Evolutionary conservation across 2,113 vertebrate species (phyloP).

Genomic region (Dasyurus viverrinus): DNA sequence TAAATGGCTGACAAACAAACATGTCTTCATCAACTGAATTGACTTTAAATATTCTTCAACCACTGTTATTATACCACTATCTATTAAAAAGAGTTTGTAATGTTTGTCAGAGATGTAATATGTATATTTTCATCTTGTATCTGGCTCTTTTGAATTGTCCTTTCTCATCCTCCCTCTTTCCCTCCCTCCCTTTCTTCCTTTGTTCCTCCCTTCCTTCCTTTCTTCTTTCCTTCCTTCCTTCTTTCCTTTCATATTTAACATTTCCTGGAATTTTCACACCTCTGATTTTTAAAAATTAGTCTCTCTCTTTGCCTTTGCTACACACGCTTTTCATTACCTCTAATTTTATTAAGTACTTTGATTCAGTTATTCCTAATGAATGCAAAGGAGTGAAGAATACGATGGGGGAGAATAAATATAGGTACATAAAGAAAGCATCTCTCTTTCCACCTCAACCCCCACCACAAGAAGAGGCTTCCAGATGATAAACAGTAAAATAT

Average conservation of each 20-base stretch:
- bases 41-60: constrained; percentile 29
- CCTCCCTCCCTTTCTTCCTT: too few relatives aligned
- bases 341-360: neutral
- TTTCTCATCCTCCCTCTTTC: too few relatives aligned
- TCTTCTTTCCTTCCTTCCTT: too few relatives aligned
- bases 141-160: neutral
- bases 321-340: neutral
- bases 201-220: too few relatives aligned
- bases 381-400: neutral
- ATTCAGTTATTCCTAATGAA: constrained; percentile 11
- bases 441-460: neutral
- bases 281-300: neutral
- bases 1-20: neutral
- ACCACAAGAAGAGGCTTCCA: neutral
- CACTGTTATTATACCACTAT: too few relatives aligned
- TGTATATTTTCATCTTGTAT: neutral
- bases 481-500: neutral
- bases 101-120: neutral
- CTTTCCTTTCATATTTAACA: neutral
- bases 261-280: neutral
- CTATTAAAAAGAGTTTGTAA: too few relatives aligned
- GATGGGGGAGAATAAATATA: neutral
- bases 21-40: neutral
- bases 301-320: neutral
- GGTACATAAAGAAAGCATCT: constrained; percentile 9